Base-by-base conservation (phyloP, 2,113 vertebrate genomes). In the Hucho hucho region DNA sequence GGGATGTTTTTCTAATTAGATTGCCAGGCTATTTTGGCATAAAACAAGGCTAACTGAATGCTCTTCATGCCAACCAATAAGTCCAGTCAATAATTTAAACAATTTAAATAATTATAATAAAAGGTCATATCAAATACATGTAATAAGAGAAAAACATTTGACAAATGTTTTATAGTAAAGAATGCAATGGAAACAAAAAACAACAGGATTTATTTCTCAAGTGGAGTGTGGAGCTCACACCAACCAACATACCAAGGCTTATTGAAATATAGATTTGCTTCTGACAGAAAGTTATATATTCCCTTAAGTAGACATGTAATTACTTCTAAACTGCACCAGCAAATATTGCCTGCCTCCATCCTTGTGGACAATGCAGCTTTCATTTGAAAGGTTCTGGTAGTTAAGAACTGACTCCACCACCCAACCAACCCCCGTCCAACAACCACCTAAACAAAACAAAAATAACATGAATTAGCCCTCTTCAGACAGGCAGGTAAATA, bases 401-500 rank as follows among this genome's bases (percentile, higher is more conserved):
- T 76, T 74, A 80, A 81, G 67, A 83, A 75, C 72, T 71, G 46
- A 43, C 37, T 11, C 37, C 37, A 43, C 37, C 7, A 24, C n/a
- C 56, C 37, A 49, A 68, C 32, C 69, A 56, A 74, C 9, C 32
- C 29, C 32, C 6, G n/a, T 24, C 18, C 18, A 26, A 59, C 70
- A 67, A 66, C 70, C 68, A 73, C 70, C 18, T 53, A 26, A 70
- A 76, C 70, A 74, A 25, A 76, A 53, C 76, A 83, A 79, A 87
- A 76, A 9, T 6, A 7, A 46, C 67, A 87, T 87, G 89, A 91
- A 91, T 91, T 88, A 92, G 86, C 70, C 87, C 69, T 84, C 85
- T 91, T 86, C 78, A 92, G 89, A 86, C 88, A 84, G 85, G 87
- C 84, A 58, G 79, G 82, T 73, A 89, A 93, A 88, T 20, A 86